Evolutionary conservation across 2,888 invertebrate species (phyloP).

Genomic region (Cosmorhoe ocellata): DNA sequence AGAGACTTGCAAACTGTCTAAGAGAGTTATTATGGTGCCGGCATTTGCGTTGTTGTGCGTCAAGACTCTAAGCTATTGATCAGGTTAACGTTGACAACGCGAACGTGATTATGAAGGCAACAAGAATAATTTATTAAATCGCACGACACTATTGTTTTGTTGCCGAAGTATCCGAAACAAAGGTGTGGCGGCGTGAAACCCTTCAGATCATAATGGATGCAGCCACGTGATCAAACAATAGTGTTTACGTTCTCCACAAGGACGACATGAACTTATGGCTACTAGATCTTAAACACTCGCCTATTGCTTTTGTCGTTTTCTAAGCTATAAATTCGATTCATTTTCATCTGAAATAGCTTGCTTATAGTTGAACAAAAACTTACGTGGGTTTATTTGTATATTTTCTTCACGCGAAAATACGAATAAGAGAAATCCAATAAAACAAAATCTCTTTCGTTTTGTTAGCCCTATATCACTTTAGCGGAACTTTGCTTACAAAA

Average conservation of each 20-base stretch:
- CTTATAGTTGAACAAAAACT: background rate
- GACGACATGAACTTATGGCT: conserved; percentile 55
- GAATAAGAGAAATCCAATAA: conserved; percentile 19
- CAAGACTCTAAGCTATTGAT: background rate
- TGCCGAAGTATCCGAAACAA: conserved; percentile 45
- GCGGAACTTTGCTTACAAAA: conserved; percentile 24
- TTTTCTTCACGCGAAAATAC: background rate
- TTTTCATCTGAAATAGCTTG: conserved; percentile 6
- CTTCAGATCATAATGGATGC: conserved; percentile 67
- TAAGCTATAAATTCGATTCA: conserved; percentile 41
- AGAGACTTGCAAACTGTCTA: no score
- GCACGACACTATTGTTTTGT: conserved; percentile 29
- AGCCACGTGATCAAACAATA: conserved; percentile 76
- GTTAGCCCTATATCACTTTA: conserved; percentile 18
- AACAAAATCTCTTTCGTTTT: conserved; percentile 22
- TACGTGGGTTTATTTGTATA: background rate
- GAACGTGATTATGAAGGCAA: conserved; percentile 4
- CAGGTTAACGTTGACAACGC: background rate
- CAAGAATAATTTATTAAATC: conserved; percentile 13
- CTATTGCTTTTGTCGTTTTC: conserved; percentile 50
- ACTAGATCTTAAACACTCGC: conserved; percentile 47
- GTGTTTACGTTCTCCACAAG: conserved; percentile 72
- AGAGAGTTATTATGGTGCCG: no score
- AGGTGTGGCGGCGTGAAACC: conserved; percentile 54
- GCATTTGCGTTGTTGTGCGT: background rate